Conservation (phyloP, 1,140 invertebrate genomes). For the Brachystomella parvula region DNA sequence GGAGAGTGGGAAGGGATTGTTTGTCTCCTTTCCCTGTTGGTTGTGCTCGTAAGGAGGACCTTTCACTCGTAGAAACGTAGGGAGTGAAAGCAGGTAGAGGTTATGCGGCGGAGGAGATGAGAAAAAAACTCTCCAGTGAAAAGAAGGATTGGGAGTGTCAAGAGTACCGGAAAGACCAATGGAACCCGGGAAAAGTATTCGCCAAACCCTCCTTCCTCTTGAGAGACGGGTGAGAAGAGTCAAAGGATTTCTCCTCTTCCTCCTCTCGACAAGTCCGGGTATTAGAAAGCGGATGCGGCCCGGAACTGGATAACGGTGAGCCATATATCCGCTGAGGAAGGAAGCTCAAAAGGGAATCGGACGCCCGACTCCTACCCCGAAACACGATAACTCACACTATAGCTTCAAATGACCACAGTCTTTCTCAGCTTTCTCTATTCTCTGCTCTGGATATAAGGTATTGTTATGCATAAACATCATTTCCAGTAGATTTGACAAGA, state of each 20-base stretch:
- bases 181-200: slow-evolving; percentile 37
- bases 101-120: too few species aligned
- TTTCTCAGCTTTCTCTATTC: slow-evolving; percentile 17
- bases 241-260: neutral
- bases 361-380: slow-evolving; percentile 35
- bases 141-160: slow-evolving; percentile 39
- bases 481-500: too few species aligned
- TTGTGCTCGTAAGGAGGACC: too few species aligned
- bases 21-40: too few species aligned
- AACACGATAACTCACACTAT: slow-evolving; percentile 36
- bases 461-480: too few species aligned
- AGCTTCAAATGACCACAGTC: slow-evolving; percentile 36
- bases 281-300: slow-evolving; percentile 36
- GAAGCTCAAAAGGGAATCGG: slow-evolving; percentile 38
- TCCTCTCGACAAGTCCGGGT: slow-evolving; percentile 28
- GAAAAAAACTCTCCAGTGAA: too few species aligned
- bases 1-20: too few species aligned
- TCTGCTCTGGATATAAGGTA: too few species aligned
- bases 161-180: slow-evolving; percentile 39
- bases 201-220: slow-evolving; percentile 37
- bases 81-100: too few species aligned
- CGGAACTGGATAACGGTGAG: slow-evolving; percentile 39
- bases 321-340: slow-evolving; percentile 39
- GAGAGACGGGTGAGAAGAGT: neutral
- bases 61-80: too few species aligned